Evolutionary conservation across 1,140 invertebrate genomes (phyloP).

Genomic region (Druon quercuslanigerum): DNA sequence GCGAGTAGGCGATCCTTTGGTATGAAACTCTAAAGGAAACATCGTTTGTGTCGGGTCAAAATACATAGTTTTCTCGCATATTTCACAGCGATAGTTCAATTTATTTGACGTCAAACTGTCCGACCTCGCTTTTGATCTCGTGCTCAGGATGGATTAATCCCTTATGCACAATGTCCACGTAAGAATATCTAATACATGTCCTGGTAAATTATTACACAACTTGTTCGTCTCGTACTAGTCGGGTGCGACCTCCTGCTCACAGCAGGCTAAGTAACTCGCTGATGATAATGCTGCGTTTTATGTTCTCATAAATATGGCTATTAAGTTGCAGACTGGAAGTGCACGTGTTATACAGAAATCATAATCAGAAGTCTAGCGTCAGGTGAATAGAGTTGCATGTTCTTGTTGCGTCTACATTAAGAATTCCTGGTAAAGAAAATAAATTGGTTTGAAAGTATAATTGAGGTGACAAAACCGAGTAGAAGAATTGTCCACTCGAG

Average conservation of each 20-base stretch:
- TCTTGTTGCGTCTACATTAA: background rate
- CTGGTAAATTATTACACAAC: background rate
- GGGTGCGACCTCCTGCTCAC: background rate
- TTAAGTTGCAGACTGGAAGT: background rate
- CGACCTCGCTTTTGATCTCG: conserved; percentile 1
- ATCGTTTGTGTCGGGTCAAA: background rate
- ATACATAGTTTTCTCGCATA: conserved; percentile 5
- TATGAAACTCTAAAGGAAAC: background rate
- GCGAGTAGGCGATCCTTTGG: background rate
- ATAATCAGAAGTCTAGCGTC: background rate
- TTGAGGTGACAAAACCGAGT: too few species aligned
- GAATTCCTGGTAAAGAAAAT: background rate
- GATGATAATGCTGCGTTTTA: conserved; percentile 2
- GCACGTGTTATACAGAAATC: background rate
- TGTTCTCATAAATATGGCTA: conserved; percentile 12
- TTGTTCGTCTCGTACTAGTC: background rate
- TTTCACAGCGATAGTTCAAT: conserved; percentile 4
- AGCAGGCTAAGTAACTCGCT: conserved; percentile 10
- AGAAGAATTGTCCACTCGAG: background rate
- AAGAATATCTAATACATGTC: conserved; percentile 14
- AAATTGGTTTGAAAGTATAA: background rate
- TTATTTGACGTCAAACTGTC: conserved; percentile 4
- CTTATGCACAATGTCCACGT: background rate
- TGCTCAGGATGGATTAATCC: background rate
- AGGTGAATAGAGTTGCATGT: background rate